phyloP scores from a whole-genome alignment of 2,113 vertebrate species.

The Hippocampus zosterae region DNA sequence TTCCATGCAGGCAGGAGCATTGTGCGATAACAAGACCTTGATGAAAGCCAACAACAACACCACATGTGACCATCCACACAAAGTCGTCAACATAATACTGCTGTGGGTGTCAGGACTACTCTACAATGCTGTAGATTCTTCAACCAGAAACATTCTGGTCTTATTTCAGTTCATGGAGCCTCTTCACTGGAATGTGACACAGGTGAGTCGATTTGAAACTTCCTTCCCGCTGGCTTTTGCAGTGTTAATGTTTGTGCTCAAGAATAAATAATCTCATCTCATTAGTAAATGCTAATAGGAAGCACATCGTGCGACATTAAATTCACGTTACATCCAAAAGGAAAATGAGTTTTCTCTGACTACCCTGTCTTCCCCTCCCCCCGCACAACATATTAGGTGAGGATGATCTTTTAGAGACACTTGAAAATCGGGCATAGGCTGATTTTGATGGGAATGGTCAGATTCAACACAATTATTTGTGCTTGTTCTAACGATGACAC shows the following conservation, averaged over 20 bases:
- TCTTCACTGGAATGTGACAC: slow-evolving; percentile 5
- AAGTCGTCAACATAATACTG: background rate
- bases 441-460: background rate
- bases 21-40: background rate
- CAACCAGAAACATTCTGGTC: slow-evolving; percentile 1
- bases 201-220: background rate
- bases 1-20: background rate
- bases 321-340: background rate
- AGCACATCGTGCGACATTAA: background rate
- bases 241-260: too few species aligned
- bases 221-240: too few species aligned
- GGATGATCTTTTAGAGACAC: background rate
- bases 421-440: background rate
- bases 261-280: background rate
- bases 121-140: slow-evolving; percentile 1
- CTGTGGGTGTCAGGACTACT: slow-evolving; percentile 1
- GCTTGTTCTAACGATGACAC: background rate
- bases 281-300: background rate
- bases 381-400: too few species aligned
- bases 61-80: background rate
- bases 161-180: slow-evolving; percentile 9
- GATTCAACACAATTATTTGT: background rate
- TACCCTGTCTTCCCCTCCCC: too few species aligned
- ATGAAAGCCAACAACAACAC: background rate
- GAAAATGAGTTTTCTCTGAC: background rate